Base-by-base conservation (phyloP, 2,113 vertebrate genomes). In the Actenoides lindsayi region DNA sequence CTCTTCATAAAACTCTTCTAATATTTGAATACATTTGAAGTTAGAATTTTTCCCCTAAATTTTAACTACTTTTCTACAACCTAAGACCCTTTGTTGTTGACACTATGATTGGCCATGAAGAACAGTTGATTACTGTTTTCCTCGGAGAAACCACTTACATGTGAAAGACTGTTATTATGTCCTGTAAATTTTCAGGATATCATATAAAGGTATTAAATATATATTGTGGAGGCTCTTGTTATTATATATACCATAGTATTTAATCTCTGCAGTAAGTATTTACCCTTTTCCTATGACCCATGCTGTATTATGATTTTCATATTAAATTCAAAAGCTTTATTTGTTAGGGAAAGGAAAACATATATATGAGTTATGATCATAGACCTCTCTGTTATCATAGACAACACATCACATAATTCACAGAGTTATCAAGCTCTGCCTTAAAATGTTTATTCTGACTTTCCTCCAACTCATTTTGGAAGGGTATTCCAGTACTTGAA, bases 361-460 rank as follows among this genome's bases (percentile, higher is more conserved):
- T 56, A 59, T 39, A 28, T 57, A 59, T 60, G 59, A 89, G 84
- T 95, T 92, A 60, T 91, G 80, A 64, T 87, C 35, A 64, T 37
- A 84, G 35, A 91, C 30, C 42, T 59, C 64, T 91, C 64, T 83
- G 50, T 81, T 87, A 70, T 91, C 70, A 79, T n/a, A 84, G 39
- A 39, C 24, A 79, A 71, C 70, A 53, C 56, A 80, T 88, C 69
- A 64, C 31, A 50, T 83, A 87, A 87, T 79, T 60, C 67, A 77
- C 41, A 82, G 50, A 57, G 42, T 64, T 94, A 93, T 56, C 74
- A 81, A 78, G 77, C 12, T 89, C 73, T 83, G 35, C 35, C 65
- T 89, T 75, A 78, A 68, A 91, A 85, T 15, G 76, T 87, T 89
- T 78, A 56, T 75, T 94, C 87, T 85, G 16, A 54, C 44, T 94